phyloP scores from a whole-genome alignment of 1,140 invertebrate genomes.

The Hycleus cichorii region DNA sequence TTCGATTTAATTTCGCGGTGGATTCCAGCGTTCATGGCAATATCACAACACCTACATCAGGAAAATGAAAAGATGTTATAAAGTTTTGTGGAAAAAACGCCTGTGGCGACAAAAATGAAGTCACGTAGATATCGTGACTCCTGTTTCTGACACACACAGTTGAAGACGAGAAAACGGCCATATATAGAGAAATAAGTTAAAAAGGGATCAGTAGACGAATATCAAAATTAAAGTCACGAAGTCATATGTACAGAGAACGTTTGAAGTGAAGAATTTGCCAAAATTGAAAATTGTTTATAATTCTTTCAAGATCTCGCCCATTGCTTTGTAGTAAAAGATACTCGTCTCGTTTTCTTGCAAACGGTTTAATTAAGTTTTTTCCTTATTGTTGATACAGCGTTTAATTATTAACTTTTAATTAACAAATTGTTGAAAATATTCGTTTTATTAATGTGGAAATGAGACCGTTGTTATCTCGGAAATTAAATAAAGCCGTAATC shows the following conservation, averaged over 20 bases:
- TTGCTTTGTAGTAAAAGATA: too few relatives aligned
- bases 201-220: background rate
- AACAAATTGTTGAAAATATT: too few relatives aligned
- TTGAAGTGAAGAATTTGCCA: background rate
- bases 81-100: background rate
- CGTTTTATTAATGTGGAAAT: too few relatives aligned
- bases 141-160: background rate
- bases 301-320: too few relatives aligned
- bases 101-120: background rate
- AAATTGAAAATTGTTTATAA: background rate
- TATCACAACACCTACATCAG: background rate
- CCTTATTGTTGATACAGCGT: too few relatives aligned
- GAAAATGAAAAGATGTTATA: constrained; percentile 1
- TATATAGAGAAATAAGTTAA: background rate
- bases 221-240: background rate
- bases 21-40: too few relatives aligned
- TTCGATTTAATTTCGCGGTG: too few relatives aligned
- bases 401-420: too few relatives aligned
- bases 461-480: too few relatives aligned
- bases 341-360: too few relatives aligned
- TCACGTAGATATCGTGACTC: background rate
- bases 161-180: background rate
- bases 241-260: background rate
- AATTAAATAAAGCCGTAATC: too few relatives aligned
- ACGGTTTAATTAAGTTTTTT: too few relatives aligned